Evolutionary conservation across 2,888 invertebrate species (phyloP).

Genomic region (Cybosia mesomella): DNA sequence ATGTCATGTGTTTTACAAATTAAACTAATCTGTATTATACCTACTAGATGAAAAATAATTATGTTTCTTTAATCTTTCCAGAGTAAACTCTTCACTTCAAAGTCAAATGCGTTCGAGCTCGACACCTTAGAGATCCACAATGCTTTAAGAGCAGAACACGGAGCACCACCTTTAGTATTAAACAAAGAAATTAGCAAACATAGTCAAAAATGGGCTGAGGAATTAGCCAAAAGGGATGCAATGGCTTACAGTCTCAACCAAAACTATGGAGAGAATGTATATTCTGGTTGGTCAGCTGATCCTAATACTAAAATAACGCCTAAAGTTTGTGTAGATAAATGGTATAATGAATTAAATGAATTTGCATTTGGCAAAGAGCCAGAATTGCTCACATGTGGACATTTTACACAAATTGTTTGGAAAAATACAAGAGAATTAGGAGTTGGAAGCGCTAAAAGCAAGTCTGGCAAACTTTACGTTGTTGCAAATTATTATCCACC

Average conservation of each 20-base stretch:
- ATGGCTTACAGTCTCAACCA: constrained; percentile 89
- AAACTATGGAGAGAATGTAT: constrained; percentile 90
- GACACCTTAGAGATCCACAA: constrained; percentile 80
- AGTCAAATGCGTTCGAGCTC: constrained; percentile 75
- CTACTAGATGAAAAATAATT: constrained; percentile 27
- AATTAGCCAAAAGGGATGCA: constrained; percentile 88
- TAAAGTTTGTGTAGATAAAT: constrained; percentile 90
- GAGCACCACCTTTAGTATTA: constrained; percentile 80
- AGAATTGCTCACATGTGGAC: constrained; percentile 88
- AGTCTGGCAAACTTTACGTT: constrained; percentile 93
- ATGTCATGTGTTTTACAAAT: neutral
- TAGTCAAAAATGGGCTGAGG: constrained; percentile 91
- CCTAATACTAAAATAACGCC: constrained; percentile 89
- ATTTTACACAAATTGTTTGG: constrained; percentile 95
- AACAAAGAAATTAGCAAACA: constrained; percentile 88
- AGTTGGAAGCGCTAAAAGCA: constrained; percentile 91
- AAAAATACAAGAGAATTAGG: constrained; percentile 91
- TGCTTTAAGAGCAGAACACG: constrained; percentile 79
- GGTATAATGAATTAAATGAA: constrained; percentile 92
- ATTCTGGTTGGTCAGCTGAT: constrained; percentile 90
- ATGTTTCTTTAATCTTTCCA: constrained; percentile 59
- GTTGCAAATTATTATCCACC: constrained; percentile 95
- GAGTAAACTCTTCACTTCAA: constrained; percentile 78
- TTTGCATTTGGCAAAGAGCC: constrained; percentile 90
- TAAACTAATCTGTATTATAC: neutral